A percentile compares a stretch with the other conserved stretches of the same genome.
phyloP scores from a whole-genome alignment of 2,888 invertebrate species.

The Buathra laborator region DNA sequence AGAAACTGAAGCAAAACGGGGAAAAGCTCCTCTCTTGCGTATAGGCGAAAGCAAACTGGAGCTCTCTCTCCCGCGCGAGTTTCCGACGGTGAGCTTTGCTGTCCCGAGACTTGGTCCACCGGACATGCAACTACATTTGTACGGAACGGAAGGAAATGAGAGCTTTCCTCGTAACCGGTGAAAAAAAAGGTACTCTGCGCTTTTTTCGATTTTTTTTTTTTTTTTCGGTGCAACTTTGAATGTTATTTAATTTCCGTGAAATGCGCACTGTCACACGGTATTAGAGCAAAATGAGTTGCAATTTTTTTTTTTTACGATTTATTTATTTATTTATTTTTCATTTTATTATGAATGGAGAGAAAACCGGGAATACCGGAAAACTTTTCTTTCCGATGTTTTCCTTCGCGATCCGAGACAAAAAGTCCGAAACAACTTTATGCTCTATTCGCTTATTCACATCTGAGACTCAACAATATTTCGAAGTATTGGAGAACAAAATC shows the following conservation, averaged over 20 bases:
- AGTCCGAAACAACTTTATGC: neutral
- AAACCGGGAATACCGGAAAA: neutral
- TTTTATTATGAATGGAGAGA: neutral
- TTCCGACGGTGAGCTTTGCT: slow-evolving; percentile 12
- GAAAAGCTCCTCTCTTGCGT: slow-evolving; percentile 43
- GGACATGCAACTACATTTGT: slow-evolving; percentile 28
- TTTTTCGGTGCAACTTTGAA: neutral
- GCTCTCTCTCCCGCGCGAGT: slow-evolving; percentile 10
- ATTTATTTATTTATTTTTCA: too few relatives aligned
- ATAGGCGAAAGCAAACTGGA: slow-evolving; percentile 7
- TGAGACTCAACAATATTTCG: too few relatives aligned
- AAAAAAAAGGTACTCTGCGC: neutral
- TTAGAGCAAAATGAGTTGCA: too few relatives aligned
- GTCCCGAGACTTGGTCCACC: slow-evolving; percentile 1
- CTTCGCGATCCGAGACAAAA: neutral
- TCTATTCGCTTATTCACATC: neutral
- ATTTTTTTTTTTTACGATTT: too few relatives aligned
- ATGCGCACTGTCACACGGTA: neutral
- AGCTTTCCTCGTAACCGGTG: neutral
- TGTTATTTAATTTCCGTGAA: neutral
- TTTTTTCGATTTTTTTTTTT: neutral
- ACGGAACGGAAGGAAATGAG: neutral
- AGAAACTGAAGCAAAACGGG: slow-evolving; percentile 45
- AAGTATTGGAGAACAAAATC: slow-evolving; percentile 33
- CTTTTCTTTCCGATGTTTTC: neutral